Conservation (phyloP, 2,888 invertebrate species). For the Megamerina dolium region DNA sequence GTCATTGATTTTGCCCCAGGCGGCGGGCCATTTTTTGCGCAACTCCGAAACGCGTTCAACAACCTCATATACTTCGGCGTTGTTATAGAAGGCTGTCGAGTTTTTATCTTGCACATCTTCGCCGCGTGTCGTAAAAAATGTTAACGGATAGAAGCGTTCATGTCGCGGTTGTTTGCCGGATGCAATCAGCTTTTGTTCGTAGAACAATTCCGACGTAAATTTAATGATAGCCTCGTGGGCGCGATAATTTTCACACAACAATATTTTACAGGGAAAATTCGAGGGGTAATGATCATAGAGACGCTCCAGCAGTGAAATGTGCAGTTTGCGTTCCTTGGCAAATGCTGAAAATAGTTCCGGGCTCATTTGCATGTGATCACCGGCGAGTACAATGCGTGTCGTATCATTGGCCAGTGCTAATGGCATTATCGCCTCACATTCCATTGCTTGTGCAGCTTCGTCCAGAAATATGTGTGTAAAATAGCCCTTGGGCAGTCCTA, state of each 20-base stretch:
- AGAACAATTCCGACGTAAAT: constrained; percentile 76
- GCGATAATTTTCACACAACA: constrained; percentile 76
- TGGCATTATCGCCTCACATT: constrained; percentile 78
- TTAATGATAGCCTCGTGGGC: constrained; percentile 76
- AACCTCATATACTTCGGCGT: constrained; percentile 74
- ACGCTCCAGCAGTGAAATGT: constrained; percentile 70
- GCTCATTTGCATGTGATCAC: constrained; percentile 80
- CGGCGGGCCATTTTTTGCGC: constrained; percentile 66
- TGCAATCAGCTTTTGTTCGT: constrained; percentile 68
- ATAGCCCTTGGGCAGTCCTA: constrained; percentile 60
- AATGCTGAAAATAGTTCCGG: constrained; percentile 74
- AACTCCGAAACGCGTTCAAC: constrained; percentile 69
- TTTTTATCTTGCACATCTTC: constrained; percentile 73
- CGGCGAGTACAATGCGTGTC: constrained; percentile 73
- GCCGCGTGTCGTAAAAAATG: constrained; percentile 74
- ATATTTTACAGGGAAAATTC: constrained; percentile 69
- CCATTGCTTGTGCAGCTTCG: constrained; percentile 83
- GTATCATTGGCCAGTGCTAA: constrained; percentile 64
- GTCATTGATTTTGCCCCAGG: constrained; percentile 69
- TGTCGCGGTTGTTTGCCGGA: constrained; percentile 68
- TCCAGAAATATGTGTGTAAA: constrained; percentile 77
- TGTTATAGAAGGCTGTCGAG: constrained; percentile 76
- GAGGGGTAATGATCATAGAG: constrained; percentile 70
- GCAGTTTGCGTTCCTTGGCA: constrained; percentile 63
- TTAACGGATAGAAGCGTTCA: constrained; percentile 65